These are phyloP conservation scores for Lasioglossum villosulum DNA, from an alignment of 2,888 invertebrate species.

Conservation along the genomic window DNA sequence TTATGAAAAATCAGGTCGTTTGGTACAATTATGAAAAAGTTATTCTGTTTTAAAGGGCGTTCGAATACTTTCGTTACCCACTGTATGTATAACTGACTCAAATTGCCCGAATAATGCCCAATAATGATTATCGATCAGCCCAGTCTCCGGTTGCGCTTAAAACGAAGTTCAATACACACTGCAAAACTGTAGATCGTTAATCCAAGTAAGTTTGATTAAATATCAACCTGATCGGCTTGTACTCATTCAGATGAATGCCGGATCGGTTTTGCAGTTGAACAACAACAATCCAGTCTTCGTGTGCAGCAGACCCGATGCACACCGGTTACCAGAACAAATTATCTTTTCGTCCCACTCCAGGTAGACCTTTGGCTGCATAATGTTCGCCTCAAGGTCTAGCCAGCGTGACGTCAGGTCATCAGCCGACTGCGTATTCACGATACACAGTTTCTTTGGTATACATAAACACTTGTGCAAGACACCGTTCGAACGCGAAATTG, in stretches of 20 bases:
- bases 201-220: not conserved
- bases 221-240: not conserved
- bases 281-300: not conserved
- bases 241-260: not conserved
- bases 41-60: no score
- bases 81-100: no score
- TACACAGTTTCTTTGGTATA: not conserved
- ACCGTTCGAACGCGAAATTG: not conserved
- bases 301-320: not conserved
- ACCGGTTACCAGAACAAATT: conserved; percentile 11
- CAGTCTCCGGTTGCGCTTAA: not conserved
- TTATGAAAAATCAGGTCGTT: no score
- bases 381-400: conserved; percentile 43
- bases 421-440: conserved; percentile 21
- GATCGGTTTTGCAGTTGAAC: not conserved
- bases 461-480: not conserved
- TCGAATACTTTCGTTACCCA: no score
- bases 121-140: no score
- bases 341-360: conserved; percentile 25
- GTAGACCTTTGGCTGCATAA: not conserved
- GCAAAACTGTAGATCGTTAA: not conserved
- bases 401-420: conserved; percentile 43
- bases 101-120: no score
- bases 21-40: no score
- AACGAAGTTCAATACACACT: not conserved